These are phyloP conservation scores for Eidolon dupreanum DNA, from an alignment of 2,797 vertebrate species.

Conservation along the genomic window DNA sequence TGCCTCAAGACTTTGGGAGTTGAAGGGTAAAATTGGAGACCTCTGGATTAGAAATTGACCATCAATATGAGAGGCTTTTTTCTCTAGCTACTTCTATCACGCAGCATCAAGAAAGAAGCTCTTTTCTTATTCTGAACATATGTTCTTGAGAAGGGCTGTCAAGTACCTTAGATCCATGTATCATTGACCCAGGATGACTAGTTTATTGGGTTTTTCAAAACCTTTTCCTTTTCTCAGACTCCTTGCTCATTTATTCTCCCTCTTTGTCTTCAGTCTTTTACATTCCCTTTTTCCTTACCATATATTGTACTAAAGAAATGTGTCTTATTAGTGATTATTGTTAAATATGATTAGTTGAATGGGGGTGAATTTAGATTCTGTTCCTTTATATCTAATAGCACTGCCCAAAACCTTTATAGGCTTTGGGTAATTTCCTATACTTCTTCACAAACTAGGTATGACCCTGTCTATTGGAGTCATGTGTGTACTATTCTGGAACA, in stretches of 20 bases:
- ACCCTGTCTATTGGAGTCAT: neutral
- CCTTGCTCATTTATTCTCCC: neutral
- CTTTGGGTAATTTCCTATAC: neutral
- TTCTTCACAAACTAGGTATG: neutral
- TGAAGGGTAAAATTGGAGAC: neutral
- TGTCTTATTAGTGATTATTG: constrained; percentile 19
- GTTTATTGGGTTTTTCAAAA: neutral
- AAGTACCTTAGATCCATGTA: neutral
- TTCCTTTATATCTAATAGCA: neutral
- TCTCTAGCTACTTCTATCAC: neutral
- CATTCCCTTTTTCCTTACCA: neutral
- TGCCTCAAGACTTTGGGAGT: neutral
- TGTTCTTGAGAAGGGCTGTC: neutral
- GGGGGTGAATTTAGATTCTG: neutral
- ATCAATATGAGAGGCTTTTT: neutral
- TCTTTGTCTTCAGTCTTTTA: neutral
- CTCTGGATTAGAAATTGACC: neutral
- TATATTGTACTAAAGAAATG: neutral
- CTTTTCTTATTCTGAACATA: neutral
- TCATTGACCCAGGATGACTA: neutral
- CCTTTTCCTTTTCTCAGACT: neutral
- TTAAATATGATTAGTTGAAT: neutral
- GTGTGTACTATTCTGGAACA: neutral
- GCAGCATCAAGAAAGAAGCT: neutral
- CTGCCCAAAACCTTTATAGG: neutral